Evolutionary conservation across 2,797 vertebrate genomes (phyloP).

Genomic region (Sus cebifrons): DNA sequence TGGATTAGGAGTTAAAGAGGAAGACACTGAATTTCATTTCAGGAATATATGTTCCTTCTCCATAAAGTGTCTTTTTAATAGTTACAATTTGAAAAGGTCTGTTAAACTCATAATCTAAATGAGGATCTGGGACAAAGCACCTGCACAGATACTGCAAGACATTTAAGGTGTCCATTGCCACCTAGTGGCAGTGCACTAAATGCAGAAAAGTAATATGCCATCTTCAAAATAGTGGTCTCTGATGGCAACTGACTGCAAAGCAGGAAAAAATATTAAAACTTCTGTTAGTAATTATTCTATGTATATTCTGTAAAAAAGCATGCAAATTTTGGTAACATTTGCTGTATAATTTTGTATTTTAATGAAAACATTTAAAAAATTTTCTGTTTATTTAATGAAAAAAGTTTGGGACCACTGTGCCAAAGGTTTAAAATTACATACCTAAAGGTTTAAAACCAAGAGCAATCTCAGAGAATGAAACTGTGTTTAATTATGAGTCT

Average conservation of each 20-base stretch:
- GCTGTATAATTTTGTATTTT: slow-evolving; percentile 35
- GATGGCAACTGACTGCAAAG: not conserved
- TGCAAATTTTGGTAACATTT: not conserved
- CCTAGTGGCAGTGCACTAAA: slow-evolving; percentile 35
- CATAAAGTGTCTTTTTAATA: slow-evolving; percentile 36
- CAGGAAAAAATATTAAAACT: not conserved
- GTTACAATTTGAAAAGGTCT: slow-evolving; percentile 17
- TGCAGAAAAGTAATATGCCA: not conserved
- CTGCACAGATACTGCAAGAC: not conserved
- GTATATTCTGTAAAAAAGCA: slow-evolving; percentile 34
- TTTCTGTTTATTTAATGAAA: slow-evolving; percentile 39
- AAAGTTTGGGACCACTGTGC: not conserved
- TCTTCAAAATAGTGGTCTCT: not conserved
- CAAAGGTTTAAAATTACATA: slow-evolving; percentile 30
- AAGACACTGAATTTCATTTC: slow-evolving; percentile 44
- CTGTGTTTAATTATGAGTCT: slow-evolving; percentile 2
- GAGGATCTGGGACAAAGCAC: not conserved
- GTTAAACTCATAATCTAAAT: not conserved
- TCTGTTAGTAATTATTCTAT: not conserved
- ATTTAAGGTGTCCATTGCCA: not conserved
- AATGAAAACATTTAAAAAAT: not conserved
- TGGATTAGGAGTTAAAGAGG: slow-evolving; percentile 28
- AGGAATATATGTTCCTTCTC: slow-evolving; percentile 50
- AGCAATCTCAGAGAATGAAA: slow-evolving; percentile 36
- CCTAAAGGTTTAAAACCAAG: slow-evolving; percentile 33